Evolutionary conservation across 2,113 vertebrate species (phyloP).

Genomic region (Meles meles): DNA sequence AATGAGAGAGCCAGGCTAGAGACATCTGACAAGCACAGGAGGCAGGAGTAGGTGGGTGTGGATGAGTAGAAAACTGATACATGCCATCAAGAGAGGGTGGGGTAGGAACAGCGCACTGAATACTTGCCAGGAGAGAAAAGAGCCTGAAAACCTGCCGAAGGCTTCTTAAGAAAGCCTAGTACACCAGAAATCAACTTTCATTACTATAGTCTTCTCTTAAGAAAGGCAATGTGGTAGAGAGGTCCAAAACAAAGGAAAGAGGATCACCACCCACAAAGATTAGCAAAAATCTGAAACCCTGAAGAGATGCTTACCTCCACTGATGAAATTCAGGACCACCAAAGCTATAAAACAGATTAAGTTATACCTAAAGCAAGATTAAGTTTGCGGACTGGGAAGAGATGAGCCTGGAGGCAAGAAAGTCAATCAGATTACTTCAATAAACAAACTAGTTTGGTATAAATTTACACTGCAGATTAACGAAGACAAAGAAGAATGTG

Average conservation of each 20-base stretch:
- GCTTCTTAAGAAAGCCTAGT: background rate
- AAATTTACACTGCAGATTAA: constrained; percentile 25
- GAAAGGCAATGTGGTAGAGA: background rate
- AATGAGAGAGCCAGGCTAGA: constrained; percentile 20
- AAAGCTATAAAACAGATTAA: background rate
- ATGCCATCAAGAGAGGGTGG: background rate
- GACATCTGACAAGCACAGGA: constrained; percentile 37
- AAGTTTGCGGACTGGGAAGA: background rate
- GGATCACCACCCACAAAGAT: background rate
- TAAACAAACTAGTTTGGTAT: background rate
- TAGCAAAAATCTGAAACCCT: background rate
- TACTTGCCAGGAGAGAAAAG: background rate
- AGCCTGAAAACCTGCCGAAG: background rate
- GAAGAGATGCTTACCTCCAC: background rate
- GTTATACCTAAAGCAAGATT: constrained; percentile 13
- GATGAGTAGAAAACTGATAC: constrained; percentile 18
- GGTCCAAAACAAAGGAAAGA: background rate
- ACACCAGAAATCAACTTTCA: background rate
- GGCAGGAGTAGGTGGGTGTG: constrained; percentile 29
- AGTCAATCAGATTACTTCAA: background rate
- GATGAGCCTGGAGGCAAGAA: background rate
- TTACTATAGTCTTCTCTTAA: background rate
- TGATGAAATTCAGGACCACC: background rate
- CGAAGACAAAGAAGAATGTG: background rate
- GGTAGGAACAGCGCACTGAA: background rate